Evolutionary conservation across 1,140 invertebrate species (phyloP).

Genomic region (Cataglyphis hispanica): DNA sequence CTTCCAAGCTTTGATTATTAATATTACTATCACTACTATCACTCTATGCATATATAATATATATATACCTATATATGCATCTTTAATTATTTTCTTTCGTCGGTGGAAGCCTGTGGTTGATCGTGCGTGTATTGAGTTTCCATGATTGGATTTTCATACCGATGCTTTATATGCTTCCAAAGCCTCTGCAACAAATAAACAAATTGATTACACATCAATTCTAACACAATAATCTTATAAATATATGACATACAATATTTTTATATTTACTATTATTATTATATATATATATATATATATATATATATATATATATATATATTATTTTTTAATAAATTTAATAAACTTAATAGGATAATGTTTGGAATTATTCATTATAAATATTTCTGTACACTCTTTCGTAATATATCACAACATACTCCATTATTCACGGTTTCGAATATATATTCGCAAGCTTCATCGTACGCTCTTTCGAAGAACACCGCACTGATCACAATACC

Average conservation of each 20-base stretch:
- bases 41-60: background rate
- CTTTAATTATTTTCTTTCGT: background rate
- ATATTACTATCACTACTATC: no score
- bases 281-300: no score
- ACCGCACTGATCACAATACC: slow-evolving; percentile 44
- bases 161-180: slow-evolving; percentile 68
- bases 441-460: slow-evolving; percentile 57
- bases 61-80: background rate
- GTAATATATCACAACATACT: slow-evolving; percentile 31
- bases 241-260: no score
- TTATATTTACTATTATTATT: no score
- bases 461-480: slow-evolving; percentile 68
- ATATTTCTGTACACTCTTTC: background rate
- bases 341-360: background rate
- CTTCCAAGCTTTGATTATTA: no score
- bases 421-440: slow-evolving; percentile 67
- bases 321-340: no score
- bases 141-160: slow-evolving; percentile 33
- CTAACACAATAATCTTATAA: no score
- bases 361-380: no score
- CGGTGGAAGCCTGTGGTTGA: background rate
- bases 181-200: slow-evolving; percentile 59
- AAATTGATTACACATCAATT: slow-evolving; percentile 4
- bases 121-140: background rate
- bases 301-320: no score